Base-by-base conservation (phyloP, 92 coral and sea anemone genomes). In the Zoanthus gigantus region DNA sequence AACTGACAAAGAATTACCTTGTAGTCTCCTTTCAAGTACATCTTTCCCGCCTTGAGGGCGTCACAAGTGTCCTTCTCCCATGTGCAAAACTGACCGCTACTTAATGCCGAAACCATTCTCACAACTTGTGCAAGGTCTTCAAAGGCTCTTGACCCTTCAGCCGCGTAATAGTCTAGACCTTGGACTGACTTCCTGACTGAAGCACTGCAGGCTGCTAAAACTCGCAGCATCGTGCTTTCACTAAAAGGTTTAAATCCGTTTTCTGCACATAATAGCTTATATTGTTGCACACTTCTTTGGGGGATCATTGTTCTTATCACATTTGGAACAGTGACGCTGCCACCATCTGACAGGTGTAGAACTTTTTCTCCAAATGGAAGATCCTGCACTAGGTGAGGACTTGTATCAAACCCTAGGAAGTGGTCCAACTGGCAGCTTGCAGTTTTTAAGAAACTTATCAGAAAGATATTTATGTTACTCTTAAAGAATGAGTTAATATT, bases 351-450 rank as follows among this genome's bases (percentile, higher is more conserved):
- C 60, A 90, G 80, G 57, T 52, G 58, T 18, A 90, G 89, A 15
- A 60, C 66, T 69, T 77, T 83, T 66, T 90, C 90, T 6, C 93
- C 95, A 90, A 92, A 92, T 2, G 95, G 91, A 46, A 92, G 89
- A 60, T 92, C 90, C 63, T 92, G 92, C 47, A 92, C 84, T 60
- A 92, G 71, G 65, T 92, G 58, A 53, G 58, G 69, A 5, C 69
- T 61, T 5, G 69, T 61, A 14, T 2, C 10, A 61, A 61, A 61
- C 10, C 44, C 57, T 28, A 92, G 87, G 57, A 92, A 92, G 50
- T 90, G 95, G 76, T 92, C 95, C 15, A 92, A 78, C 73, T 90
- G 95, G 32, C 75, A 72, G n/a, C n/a, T n/a, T n/a, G n/a, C n/a
- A n/a, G n/a, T n/a, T n/a, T n/a, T n/a, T n/a, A n/a, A n/a, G n/a